Percentiles rank a stretch among this genome's conserved stretches.
Evolutionary conservation across 2,797 vertebrate genomes (phyloP).

Genomic region (Anguilla pacifica): DNA sequence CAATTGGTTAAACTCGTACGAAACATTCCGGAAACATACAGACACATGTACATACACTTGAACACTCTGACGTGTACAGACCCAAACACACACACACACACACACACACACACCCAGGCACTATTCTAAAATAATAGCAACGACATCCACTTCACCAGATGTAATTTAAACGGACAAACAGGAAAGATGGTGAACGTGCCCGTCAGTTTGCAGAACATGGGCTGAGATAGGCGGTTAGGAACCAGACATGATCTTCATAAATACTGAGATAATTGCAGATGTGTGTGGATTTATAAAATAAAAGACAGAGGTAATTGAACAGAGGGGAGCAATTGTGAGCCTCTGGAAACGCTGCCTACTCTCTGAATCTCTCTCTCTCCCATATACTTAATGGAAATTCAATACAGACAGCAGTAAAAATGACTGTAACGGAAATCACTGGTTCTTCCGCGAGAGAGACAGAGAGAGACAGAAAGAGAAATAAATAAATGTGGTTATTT

Average conservation of each 20-base stretch:
- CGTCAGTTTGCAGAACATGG: neutral
- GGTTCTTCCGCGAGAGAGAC: neutral
- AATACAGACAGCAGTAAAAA: conserved; percentile 9
- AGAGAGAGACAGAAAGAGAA: conserved; percentile 22
- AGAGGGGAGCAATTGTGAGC: neutral
- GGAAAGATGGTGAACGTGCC: neutral
- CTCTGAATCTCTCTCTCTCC: neutral
- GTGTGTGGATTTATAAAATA: neutral
- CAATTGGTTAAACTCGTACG: no score
- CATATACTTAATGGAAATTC: conserved; percentile 15
- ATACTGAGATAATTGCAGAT: neutral
- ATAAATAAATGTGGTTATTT: conserved; percentile 37
- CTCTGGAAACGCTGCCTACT: neutral
- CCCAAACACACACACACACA: neutral
- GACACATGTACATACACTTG: neutral
- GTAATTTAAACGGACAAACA: neutral
- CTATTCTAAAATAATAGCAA: neutral
- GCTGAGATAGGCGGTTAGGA: neutral
- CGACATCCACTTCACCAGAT: neutral
- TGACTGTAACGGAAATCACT: conserved; percentile 5
- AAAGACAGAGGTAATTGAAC: neutral
- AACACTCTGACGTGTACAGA: neutral
- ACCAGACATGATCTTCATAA: neutral
- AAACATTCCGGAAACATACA: neutral
- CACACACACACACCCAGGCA: neutral